Conservation (phyloP, 2,888 invertebrate species). For the Ectropis crepuscularia region DNA sequence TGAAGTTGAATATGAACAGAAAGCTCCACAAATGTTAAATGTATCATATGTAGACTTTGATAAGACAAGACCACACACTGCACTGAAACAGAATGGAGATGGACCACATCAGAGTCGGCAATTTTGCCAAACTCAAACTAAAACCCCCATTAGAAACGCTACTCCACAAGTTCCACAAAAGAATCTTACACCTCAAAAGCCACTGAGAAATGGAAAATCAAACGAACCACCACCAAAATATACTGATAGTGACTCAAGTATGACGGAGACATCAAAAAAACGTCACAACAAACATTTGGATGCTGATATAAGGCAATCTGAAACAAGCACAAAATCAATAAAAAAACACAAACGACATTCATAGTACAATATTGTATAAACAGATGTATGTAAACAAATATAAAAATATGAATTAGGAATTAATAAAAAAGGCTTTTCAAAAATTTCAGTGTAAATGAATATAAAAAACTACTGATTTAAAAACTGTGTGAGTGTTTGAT, state of each 20-base stretch:
- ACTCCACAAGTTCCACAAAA: slow-evolving; percentile 32
- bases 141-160: slow-evolving; percentile 44
- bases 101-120: slow-evolving; percentile 38
- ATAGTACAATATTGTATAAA: slow-evolving; percentile 4
- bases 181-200: slow-evolving; percentile 28
- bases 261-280: slow-evolving; percentile 58
- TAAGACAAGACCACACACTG: slow-evolving; percentile 69
- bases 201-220: slow-evolving; percentile 48
- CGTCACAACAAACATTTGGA: slow-evolving; percentile 57
- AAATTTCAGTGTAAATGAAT: not conserved
- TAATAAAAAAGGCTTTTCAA: not conserved
- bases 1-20: slow-evolving; percentile 46
- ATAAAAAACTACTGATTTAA: not conserved
- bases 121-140: slow-evolving; percentile 44
- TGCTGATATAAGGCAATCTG: slow-evolving; percentile 53
- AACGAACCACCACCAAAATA: slow-evolving; percentile 46
- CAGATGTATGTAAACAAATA: not conserved
- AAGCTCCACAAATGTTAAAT: slow-evolving; percentile 53
- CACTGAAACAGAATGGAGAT: slow-evolving; percentile 60
- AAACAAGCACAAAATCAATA: slow-evolving; percentile 50
- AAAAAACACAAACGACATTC: slow-evolving; percentile 68
- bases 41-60: slow-evolving; percentile 75
- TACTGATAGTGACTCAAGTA: slow-evolving; percentile 51
- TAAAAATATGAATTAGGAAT: not conserved
- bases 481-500: not conserved